phyloP scores from a whole-genome alignment of 35 echinoderm and acorn worm genomes.

The Lytechinus variegatus region DNA sequence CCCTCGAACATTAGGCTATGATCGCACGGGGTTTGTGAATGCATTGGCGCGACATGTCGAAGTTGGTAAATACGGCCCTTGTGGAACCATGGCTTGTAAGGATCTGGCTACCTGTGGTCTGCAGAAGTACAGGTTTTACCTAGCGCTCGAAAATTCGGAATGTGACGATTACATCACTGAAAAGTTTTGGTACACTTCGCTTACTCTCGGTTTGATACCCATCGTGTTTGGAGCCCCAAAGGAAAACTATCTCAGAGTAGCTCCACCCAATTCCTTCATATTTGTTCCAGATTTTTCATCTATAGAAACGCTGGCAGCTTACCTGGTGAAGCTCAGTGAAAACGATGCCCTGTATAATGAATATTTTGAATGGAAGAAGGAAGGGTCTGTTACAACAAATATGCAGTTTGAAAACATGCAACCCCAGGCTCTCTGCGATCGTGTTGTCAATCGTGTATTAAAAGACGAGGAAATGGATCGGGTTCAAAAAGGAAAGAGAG shows the following conservation, averaged over 20 bases:
- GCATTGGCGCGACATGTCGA: background rate
- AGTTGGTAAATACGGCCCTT: background rate
- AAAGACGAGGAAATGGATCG: background rate
- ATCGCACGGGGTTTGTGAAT: background rate
- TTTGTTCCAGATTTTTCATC: slow-evolving; percentile 52
- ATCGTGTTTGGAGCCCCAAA: slow-evolving; percentile 59
- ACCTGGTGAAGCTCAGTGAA: slow-evolving; percentile 10
- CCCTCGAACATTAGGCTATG: background rate
- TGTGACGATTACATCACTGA: slow-evolving; percentile 68
- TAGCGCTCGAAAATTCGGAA: slow-evolving; percentile 58
- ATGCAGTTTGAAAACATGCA: background rate
- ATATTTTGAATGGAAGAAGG: slow-evolving; percentile 59
- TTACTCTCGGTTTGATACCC: slow-evolving; percentile 27
- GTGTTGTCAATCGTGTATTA: background rate
- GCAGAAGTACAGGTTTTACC: slow-evolving; percentile 62
- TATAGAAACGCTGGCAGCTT: slow-evolving; percentile 44
- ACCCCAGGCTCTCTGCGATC: background rate
- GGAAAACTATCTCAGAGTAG: slow-evolving; percentile 55
- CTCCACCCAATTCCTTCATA: slow-evolving; percentile 68
- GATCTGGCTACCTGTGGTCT: background rate
- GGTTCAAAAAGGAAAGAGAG: background rate
- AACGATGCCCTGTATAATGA: slow-evolving; percentile 46
- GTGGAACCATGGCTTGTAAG: background rate
- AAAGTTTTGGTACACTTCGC: slow-evolving; percentile 51
- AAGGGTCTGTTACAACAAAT: background rate